phyloP scores from a whole-genome alignment of 2,113 vertebrate genomes.

The Ophthalmolycus amberensis region DNA sequence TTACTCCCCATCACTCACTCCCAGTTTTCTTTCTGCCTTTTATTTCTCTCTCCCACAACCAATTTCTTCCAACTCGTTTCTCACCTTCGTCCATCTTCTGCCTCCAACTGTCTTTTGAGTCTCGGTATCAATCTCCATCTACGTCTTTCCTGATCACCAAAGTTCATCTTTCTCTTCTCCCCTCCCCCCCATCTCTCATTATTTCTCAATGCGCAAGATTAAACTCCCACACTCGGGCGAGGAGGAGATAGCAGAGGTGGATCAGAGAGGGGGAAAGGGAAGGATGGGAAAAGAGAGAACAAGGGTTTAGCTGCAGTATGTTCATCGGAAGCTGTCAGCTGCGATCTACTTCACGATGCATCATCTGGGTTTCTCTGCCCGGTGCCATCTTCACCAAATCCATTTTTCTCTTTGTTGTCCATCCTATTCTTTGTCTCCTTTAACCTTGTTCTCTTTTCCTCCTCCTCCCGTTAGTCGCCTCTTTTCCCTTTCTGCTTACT shows the following conservation, averaged over 20 bases:
- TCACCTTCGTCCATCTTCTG: constrained; percentile 47
- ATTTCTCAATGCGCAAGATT: constrained; percentile 53
- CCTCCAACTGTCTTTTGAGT: constrained; percentile 36
- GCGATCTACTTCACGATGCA: constrained; percentile 38
- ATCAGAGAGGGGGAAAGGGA: constrained; percentile 37
- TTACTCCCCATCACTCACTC: constrained; percentile 41
- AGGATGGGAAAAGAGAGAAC: constrained; percentile 36
- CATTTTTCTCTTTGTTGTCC: constrained; percentile 27
- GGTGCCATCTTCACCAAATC: neutral
- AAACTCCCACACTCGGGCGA: constrained; percentile 54
- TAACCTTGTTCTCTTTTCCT: constrained; percentile 3
- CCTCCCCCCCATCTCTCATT: constrained; percentile 31
- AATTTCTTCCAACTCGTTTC: constrained; percentile 48
- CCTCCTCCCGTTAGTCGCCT: neutral
- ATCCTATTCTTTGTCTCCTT: constrained; percentile 9
- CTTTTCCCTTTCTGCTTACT: neutral
- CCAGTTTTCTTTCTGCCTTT: constrained; percentile 55
- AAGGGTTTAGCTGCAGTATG: constrained; percentile 42
- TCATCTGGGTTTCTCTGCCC: constrained; percentile 36
- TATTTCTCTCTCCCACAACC: constrained; percentile 50
- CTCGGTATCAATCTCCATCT: constrained; percentile 66
- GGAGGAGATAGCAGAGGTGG: constrained; percentile 52
- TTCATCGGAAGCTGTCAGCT: constrained; percentile 48
- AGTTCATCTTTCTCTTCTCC: constrained; percentile 55
- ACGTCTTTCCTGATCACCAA: constrained; percentile 58